phyloP scores from a whole-genome alignment of 92 coral and sea anemone species.

The Virgularia gustaviana region DNA sequence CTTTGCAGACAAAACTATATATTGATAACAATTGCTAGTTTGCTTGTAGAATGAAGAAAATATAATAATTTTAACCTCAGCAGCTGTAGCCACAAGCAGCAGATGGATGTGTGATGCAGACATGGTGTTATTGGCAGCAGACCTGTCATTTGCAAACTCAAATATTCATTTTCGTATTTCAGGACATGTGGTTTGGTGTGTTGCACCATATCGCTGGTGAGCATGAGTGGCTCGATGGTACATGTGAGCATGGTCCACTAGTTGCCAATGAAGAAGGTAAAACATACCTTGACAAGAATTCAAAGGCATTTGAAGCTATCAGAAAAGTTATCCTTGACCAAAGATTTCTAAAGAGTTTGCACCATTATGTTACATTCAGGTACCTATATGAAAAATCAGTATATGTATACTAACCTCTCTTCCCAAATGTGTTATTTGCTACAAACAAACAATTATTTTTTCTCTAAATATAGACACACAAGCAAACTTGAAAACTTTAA shows the following conservation, averaged over 20 bases:
- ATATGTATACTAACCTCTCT: no score
- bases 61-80: no score
- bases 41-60: no score
- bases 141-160: no score
- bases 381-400: no score
- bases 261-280: slow-evolving; percentile 31
- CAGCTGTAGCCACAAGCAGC: no score
- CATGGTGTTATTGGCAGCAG: no score
- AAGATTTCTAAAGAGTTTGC: slow-evolving; percentile 48
- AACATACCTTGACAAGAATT: slow-evolving; percentile 22
- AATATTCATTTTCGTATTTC: neutral
- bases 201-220: slow-evolving; percentile 47
- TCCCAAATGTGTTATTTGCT: no score
- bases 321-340: slow-evolving; percentile 50
- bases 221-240: slow-evolving; percentile 49
- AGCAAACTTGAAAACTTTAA: slow-evolving; percentile 57
- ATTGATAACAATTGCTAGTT: no score
- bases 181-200: slow-evolving; percentile 46
- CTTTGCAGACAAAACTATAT: no score
- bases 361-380: slow-evolving; percentile 58
- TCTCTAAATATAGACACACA: slow-evolving; percentile 57
- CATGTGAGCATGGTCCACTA: slow-evolving; percentile 41
- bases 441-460: no score
- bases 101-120: no score
- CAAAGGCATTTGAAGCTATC: slow-evolving; percentile 50